Evolutionary conservation across 2,797 vertebrate species (phyloP), one percentile per base, ranked within the genome.

Genomic region (Tiaroga cobitis): DNA sequence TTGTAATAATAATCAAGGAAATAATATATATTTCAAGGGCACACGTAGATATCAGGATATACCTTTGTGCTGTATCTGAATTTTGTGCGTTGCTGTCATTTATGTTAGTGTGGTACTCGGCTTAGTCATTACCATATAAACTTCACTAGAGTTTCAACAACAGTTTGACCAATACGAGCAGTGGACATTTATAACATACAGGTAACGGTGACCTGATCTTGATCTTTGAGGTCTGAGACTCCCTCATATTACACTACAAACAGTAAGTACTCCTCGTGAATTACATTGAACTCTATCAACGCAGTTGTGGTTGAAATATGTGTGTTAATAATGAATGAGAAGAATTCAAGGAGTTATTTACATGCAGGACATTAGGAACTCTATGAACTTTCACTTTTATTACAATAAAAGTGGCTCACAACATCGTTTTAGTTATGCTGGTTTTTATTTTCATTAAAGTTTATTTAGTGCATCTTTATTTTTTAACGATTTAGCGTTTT

Each of bases 231-330:
- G 87, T 83, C 81, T 43, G 39, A 56, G 26, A 24, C 26, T 69
- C 73, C 85, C 9, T 89, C 21, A 81, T 82, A 69, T 72, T n/a
- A 82, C 73, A 83, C 77, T 61, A 77, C 63, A 79, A 91, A 73
- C 84, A 95, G 94, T 95, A 91, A 94, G 94, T 92, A 8, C n/a
- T 37, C 11, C 6, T 80, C 18, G 56, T 67, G 39, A 84, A 37
- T 84, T 9, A 5, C 51, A 61, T 37, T 61, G 39, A 70, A 54
- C 24, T 63, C 19, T 19, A 18, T 61, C 34, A 72, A 41, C 8
- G 6, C 68, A 43, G 10, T 29, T 19, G 59, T 18, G 8, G 11
- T 11, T 70, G 34, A 26, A 56, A 15, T 29, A 1, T 69, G 41
- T 37, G 78, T 37, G 16, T 72, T 59, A 59, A 7, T 18, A 3